Percentiles rank a stretch among this genome's conserved stretches.
Conservation (phyloP, 1,140 invertebrate genomes). For the Lucilia cuprina region DNA sequence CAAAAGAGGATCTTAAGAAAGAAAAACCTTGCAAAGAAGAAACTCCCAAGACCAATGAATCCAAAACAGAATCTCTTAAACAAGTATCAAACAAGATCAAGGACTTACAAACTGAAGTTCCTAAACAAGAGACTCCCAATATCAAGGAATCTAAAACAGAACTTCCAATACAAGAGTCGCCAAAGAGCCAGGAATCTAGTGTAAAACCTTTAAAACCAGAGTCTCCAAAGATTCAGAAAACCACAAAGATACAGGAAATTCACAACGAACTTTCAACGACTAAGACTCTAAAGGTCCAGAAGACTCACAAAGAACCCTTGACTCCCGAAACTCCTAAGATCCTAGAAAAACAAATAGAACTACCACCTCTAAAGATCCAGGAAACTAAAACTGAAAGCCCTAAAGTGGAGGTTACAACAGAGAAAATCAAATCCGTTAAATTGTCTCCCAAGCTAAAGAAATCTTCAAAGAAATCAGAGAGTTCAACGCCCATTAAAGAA, state of each 20-base stretch:
- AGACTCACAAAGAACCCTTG: too few species aligned
- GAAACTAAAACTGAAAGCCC: not conserved
- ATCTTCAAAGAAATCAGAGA: not conserved
- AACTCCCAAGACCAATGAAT: not conserved
- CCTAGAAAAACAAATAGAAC: not conserved
- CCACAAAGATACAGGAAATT: too few species aligned
- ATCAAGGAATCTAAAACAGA: not conserved
- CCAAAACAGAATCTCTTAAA: not conserved
- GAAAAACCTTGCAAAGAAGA: not conserved
- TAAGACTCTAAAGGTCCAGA: too few species aligned
- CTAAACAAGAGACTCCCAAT: not conserved
- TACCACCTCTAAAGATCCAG: not conserved
- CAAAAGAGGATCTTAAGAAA: not conserved
- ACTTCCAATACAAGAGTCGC: too few species aligned
- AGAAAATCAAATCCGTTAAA: not conserved
- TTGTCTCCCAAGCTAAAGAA: slow-evolving; percentile 16
- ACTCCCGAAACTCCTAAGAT: not conserved
- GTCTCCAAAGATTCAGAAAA: too few species aligned
- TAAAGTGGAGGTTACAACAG: not conserved
- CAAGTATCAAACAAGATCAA: not conserved
- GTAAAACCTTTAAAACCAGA: too few species aligned
- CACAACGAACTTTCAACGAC: too few species aligned
- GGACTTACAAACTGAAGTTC: too few species aligned
- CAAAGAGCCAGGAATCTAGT: too few species aligned
- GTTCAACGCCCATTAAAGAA: not conserved